Percentiles rank a stretch among this genome's conserved stretches.
These are phyloP conservation scores for Euplagia quadripunctaria DNA, from an alignment of 2,888 invertebrate genomes.

Conservation along the genomic window DNA sequence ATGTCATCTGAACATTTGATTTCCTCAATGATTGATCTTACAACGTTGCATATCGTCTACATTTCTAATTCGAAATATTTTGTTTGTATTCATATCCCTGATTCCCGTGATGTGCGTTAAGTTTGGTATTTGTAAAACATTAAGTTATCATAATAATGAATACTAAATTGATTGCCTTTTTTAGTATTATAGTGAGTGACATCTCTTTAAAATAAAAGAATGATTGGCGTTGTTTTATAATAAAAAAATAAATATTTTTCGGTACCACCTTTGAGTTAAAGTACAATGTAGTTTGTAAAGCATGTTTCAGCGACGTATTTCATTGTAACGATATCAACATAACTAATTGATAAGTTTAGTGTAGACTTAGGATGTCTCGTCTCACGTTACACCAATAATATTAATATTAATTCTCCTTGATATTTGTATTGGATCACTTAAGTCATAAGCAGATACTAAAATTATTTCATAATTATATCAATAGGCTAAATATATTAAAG, in stretches of 20 bases:
- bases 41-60: constrained; percentile 87
- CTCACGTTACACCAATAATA: constrained; percentile 79
- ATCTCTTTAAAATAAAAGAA: constrained; percentile 76
- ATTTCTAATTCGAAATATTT: constrained; percentile 85
- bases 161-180: constrained; percentile 76
- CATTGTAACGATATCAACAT: constrained; percentile 78
- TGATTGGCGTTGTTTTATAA: constrained; percentile 77
- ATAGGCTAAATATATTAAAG: constrained; percentile 75
- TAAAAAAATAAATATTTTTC: constrained; percentile 81
- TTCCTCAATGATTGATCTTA: constrained; percentile 77
- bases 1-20: constrained; percentile 77
- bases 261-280: constrained; percentile 87
- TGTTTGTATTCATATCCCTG: constrained; percentile 81
- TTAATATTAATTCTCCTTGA: constrained; percentile 74
- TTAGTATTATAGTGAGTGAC: constrained; percentile 79
- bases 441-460: constrained; percentile 78
- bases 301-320: constrained; percentile 81
- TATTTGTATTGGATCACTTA: constrained; percentile 80
- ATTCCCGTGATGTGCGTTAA: constrained; percentile 78
- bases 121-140: constrained; percentile 75
- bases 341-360: constrained; percentile 79
- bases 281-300: constrained; percentile 84
- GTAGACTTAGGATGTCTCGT: constrained; percentile 82
- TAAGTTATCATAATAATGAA: constrained; percentile 79
- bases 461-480: constrained; percentile 83